These are phyloP conservation scores for Macrocentrus cingulum DNA, from an alignment of 1,140 invertebrate species.

Conservation along the genomic window DNA sequence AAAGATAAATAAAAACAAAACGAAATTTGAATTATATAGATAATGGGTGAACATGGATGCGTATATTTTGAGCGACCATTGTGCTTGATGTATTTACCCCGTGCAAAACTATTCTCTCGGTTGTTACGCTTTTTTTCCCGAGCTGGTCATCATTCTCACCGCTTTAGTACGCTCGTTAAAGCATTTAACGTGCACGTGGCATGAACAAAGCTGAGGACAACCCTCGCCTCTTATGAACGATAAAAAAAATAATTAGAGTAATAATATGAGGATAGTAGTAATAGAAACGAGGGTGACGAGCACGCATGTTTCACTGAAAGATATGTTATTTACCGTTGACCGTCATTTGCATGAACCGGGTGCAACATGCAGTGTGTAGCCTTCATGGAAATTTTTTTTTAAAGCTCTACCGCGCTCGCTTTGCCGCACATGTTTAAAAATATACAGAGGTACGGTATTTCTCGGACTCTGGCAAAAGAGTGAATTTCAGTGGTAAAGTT, in stretches of 20 bases:
- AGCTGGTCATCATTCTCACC: neutral
- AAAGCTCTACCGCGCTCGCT: too few species aligned
- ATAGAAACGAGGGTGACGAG: neutral
- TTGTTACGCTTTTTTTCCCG: neutral
- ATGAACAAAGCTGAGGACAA: slow-evolving; percentile 2
- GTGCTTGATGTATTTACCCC: too few species aligned
- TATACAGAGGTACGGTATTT: too few species aligned
- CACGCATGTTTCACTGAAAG: neutral
- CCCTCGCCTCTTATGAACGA: neutral
- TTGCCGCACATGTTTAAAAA: too few species aligned
- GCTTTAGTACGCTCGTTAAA: slow-evolving; percentile 15
- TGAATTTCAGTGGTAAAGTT: too few species aligned
- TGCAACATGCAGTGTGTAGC: too few species aligned
- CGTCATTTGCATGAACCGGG: neutral
- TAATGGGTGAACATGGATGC: neutral
- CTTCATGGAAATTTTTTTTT: too few species aligned
- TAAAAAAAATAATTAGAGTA: slow-evolving; percentile 5
- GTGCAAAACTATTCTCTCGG: neutral
- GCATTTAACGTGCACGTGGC: neutral
- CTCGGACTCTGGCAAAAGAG: too few species aligned
- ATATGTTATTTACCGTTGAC: neutral
- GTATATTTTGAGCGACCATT: too few species aligned
- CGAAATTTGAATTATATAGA: neutral
- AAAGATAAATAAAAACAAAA: too few species aligned
- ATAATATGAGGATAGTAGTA: neutral